Base-by-base conservation (phyloP, 2,888 invertebrate genomes). In the Pseudococcus jackbeardsleyi region DNA sequence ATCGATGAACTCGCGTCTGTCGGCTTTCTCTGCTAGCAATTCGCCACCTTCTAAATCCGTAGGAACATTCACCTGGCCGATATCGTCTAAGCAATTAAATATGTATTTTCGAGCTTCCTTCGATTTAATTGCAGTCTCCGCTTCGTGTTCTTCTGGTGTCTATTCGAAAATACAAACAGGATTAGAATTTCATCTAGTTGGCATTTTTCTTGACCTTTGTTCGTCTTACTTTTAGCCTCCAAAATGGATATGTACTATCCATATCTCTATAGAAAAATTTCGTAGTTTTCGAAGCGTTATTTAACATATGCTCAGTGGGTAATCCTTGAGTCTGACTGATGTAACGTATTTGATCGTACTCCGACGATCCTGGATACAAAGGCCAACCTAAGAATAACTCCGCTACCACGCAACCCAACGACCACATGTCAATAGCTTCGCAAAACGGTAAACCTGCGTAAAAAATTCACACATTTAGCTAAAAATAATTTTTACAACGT, bases 401-500 rank as follows among this genome's bases (percentile, higher is more conserved):
- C 3, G 99, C 99, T 84, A 99, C 99, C 90, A 99, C 99, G 93
- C 99, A 99, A 89, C 99, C 99, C 90, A 99, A 93, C 8, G 99
- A 99, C 99, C 99, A 99, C 99, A 99, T 99, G 93, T 99, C 99
- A 91, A 99, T 99, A 17, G 99, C 98, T 92, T 99, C 99, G 93
- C 98, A 98, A 93, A 99, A 99, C 89, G 99, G 99, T 90, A 99
- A 93, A 33, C 99, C 92, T 92, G 89, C n/a, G 22, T 1, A 54
- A 82, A 46, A 84, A 48, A 68, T 19, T 26, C 39, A 48, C n/a
- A 22, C 39, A 68, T 9, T 39, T 26, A 22, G 17, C 8, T 26
- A 26, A 22, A 33, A 88, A 88, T 48, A 54, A 54, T 26, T 39
- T 2, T 26, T 50, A 12, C 33, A 39, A 54, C 50, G 50, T 50